Evolutionary conservation across 30 jellyfish, hydroid and myxozoan species (phyloP), one percentile per base, ranked within the genome.

Genomic region (Cassiopea xamachana): DNA sequence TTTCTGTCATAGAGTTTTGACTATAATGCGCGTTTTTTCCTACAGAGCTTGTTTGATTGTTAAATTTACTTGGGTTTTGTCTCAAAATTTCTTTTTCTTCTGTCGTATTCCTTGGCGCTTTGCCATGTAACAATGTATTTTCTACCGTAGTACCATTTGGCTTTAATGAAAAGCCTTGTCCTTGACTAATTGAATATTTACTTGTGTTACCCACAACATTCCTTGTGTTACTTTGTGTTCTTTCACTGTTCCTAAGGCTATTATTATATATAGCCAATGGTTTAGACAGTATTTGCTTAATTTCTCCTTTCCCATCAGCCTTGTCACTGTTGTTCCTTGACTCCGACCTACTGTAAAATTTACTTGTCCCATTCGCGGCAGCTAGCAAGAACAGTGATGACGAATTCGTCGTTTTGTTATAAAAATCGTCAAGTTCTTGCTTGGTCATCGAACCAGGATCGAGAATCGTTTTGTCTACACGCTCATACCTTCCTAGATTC

Each of bases 391-490:
- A 75, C 76, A 48, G 67, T 1, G 95, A 45, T 1, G 87, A 61
- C 6, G 89, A n/a, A 88, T 88, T 88, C n/a, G 55, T 1, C 4
- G 87, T 47, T 44, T 79, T 88, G 51, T 79, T 45, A 48, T 45
- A 78, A 69, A 59, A 88, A 6, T 88, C 90, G 3, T 80, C 83
- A 50, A 79, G 61, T 51, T 88, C 95, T 43, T 80, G 49, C 70
- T 70, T 78, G 14, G 73, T 88, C 80, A 79, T 80, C 17, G 90
- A 79, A 27, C 95, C 91, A 1, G 95, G 95, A 47, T 88, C 95
- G 27, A 88, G 67, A 46, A 88, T 79, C 61, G 95, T 88, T 67
- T 72, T 79, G 58, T 88, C 95, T 71, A 88, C 90, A 2, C 95
- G 75, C 51, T 88, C 95, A 68, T 45, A 79, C 2, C 82, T 64